Percentiles rank a stretch among this genome's conserved stretches.
Evolutionary conservation across 2,797 vertebrate species (phyloP).

Genomic region (Diglossa cyanea): DNA sequence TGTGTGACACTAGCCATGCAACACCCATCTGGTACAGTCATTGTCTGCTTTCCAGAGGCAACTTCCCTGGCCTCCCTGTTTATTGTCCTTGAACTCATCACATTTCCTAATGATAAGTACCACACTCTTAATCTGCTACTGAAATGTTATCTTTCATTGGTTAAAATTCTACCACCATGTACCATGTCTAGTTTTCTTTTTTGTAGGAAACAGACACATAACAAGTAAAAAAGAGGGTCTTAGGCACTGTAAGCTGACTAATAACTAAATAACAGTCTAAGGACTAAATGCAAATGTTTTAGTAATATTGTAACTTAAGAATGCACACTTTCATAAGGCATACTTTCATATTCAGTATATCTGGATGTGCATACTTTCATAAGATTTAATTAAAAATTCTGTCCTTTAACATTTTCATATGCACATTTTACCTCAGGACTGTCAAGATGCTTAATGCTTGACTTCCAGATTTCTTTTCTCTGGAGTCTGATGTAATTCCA

Average conservation of each 20-base stretch:
- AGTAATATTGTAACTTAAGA: neutral
- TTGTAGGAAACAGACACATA: neutral
- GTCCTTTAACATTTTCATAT: neutral
- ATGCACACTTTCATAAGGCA: neutral
- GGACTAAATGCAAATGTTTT: neutral
- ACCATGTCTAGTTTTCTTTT: rapidly evolving
- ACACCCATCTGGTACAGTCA: neutral
- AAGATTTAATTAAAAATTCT: neutral
- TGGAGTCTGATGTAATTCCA: neutral
- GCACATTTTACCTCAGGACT: neutral
- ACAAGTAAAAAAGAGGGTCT: neutral
- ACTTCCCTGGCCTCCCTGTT: neutral
- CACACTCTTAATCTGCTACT: neutral
- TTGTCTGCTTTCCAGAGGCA: neutral
- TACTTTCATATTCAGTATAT: too few species aligned
- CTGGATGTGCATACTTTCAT: neutral
- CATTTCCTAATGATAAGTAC: neutral
- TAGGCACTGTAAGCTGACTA: neutral
- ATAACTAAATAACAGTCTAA: neutral
- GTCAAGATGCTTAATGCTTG: neutral
- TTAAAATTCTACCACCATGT: neutral
- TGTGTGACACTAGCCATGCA: neutral
- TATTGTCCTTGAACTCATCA: neutral
- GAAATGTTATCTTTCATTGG: neutral
- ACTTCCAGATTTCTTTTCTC: neutral